These are phyloP conservation scores for Eretmocerus hayati DNA, from an alignment of 2,888 invertebrate species.

Conservation along the genomic window DNA sequence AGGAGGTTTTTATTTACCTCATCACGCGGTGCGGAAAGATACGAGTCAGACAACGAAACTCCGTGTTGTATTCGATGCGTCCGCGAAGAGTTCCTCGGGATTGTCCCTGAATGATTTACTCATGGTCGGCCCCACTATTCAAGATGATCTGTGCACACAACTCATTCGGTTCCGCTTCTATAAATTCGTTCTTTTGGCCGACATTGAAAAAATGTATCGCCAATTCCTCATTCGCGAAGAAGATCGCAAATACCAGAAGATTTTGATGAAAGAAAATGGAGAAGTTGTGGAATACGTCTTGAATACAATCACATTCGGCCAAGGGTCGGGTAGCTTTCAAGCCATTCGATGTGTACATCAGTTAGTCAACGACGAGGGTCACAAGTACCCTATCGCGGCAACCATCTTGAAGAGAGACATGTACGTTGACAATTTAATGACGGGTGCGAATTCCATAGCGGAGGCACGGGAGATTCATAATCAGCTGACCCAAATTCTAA, in stretches of 20 bases:
- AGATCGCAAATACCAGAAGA: slow-evolving; percentile 3
- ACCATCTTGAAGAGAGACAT: not conserved
- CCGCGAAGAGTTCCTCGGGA: not conserved
- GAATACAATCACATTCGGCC: slow-evolving; percentile 6
- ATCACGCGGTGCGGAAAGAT: slow-evolving; percentile 4
- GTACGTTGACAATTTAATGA: slow-evolving; percentile 6
- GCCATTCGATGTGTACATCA: slow-evolving; percentile 1
- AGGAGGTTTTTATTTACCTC: slow-evolving; percentile 5
- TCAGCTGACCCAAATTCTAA: not conserved
- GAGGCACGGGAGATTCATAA: not conserved
- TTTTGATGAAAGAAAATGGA: not conserved
- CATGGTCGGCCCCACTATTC: slow-evolving; percentile 2
- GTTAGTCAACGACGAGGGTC: slow-evolving; percentile 2
- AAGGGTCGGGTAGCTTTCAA: not conserved
- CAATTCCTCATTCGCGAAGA: not conserved
- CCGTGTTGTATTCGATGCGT: slow-evolving; percentile 11
- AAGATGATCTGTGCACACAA: not conserved
- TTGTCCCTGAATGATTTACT: slow-evolving; percentile 3
- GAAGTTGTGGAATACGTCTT: not conserved
- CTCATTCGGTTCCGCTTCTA: not conserved
- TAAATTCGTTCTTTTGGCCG: not conserved
- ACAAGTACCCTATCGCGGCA: not conserved
- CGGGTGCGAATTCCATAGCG: not conserved
- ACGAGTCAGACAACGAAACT: slow-evolving; percentile 1
- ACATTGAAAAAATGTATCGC: slow-evolving; percentile 7